phyloP scores from a whole-genome alignment of 2,888 invertebrate genomes.

The Volucella inflata region DNA sequence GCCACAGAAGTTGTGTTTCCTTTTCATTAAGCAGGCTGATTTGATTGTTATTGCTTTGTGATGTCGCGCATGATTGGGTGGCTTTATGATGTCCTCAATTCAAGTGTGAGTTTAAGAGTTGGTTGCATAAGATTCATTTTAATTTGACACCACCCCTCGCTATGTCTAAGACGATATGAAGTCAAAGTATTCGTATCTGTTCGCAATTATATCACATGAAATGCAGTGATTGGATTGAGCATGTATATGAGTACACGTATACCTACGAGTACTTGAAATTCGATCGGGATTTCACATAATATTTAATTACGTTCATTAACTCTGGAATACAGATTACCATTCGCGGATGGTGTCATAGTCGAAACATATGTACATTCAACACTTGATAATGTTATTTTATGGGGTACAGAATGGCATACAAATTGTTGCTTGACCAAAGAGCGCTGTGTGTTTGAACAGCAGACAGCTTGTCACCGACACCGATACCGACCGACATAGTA shows the following conservation, averaged over 20 bases:
- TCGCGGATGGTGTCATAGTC: slow-evolving; percentile 57
- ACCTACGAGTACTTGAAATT: slow-evolving; percentile 18
- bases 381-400: slow-evolving; percentile 41
- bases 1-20: neutral
- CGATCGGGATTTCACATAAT: slow-evolving; percentile 41
- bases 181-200: neutral
- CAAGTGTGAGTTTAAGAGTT: slow-evolving; percentile 5
- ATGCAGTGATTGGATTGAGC: slow-evolving; percentile 12
- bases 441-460: slow-evolving; percentile 20
- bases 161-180: neutral
- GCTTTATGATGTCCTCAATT: slow-evolving; percentile 2
- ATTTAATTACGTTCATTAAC: slow-evolving; percentile 28
- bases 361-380: slow-evolving; percentile 37
- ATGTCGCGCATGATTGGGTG: slow-evolving; percentile 12
- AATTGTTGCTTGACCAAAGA: slow-evolving; percentile 21
- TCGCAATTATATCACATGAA: slow-evolving; percentile 38
- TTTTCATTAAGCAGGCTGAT: slow-evolving; percentile 19
- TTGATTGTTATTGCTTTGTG: slow-evolving; percentile 21
- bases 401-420: slow-evolving; percentile 41
- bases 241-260: neutral
- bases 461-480: slow-evolving; percentile 69
- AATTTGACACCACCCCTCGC: slow-evolving; percentile 14
- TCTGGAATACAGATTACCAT: slow-evolving; percentile 51
- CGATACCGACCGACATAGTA: neutral
- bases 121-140: slow-evolving; percentile 45